Base-by-base conservation (phyloP, 1,140 invertebrate species). In the Apis cerana region DNA sequence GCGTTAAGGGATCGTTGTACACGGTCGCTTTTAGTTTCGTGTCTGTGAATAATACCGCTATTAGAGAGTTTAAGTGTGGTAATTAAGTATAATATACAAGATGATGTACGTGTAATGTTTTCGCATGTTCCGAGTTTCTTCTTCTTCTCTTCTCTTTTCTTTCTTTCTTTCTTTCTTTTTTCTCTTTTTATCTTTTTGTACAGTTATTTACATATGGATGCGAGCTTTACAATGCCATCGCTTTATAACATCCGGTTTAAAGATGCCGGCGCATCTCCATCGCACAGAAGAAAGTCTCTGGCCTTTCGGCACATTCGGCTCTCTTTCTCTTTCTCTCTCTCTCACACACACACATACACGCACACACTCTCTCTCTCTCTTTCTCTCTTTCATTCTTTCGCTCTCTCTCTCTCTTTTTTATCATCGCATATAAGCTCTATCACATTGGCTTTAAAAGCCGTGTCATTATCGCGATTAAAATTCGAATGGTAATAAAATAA, bases 381-480 rank as follows among this genome's bases (percentile, higher is more conserved):
- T 33, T 68, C 33, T 58, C 52, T 19, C 50, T 33, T 13, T 43
- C 27, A 21, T 48, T 67, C n/a, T 62, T 5, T 69, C 59, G 62
- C 48, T 65, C 48, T 75, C 56, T 72, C 50, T 33, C 33, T 33
- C 4, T 68, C n/a, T 65, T 62, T 21, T 62, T 64, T 90, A 85
- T 91, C 92, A 89, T 92, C 90, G 91, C 90, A 92, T 91, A 91
- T 93, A 94, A 94, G 93, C 93, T 94, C 93, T 94, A 94, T 94
- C 93, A 94, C 93, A 94, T 94, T 93, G 93, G 93, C 93, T 94
- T 94, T 85, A 89, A 59, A 94, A 94, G 93, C 93, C 93, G 89
- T 91, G 93, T 93, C 89, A 88, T 93, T 91, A 86, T 91, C 88
- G 88, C 85, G 88, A 91, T 89, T 91, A 90, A 87, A 86, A 91